A percentile compares a stretch with the other conserved stretches of the same genome.
Conservation (phyloP, 2,888 invertebrate genomes). For the Pardosa pseudoannulata region DNA sequence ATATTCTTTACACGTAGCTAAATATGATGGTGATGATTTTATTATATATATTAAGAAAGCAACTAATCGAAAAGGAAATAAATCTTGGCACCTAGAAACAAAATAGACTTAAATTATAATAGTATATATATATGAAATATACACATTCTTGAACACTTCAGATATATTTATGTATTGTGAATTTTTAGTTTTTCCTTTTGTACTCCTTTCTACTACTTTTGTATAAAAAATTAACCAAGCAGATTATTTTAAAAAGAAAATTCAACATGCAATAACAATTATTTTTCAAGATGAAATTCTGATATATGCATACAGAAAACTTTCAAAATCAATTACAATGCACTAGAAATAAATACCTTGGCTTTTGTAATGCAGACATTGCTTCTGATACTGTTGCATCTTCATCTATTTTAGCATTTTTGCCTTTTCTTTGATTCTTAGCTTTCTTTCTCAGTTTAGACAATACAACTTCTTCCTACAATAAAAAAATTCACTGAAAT, state of each 20-base stretch:
- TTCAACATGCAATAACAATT: no score
- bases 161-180: no score
- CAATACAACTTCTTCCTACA: conserved; percentile 76
- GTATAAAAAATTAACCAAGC: no score
- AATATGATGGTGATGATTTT: conserved; percentile 61
- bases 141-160: no score
- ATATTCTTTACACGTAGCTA: conserved; percentile 37
- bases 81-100: conserved; percentile 70
- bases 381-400: conserved; percentile 73
- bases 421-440: conserved; percentile 76
- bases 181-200: no score
- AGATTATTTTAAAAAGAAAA: no score
- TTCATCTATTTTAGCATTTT: conserved; percentile 74
- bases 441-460: conserved; percentile 75
- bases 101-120: no score
- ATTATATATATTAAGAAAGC: conserved; percentile 63
- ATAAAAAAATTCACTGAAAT: conserved; percentile 12
- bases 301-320: no score
- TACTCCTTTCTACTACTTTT: no score
- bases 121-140: no score
- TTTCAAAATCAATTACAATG: not conserved
- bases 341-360: conserved; percentile 75
- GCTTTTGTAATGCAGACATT: conserved; percentile 75
- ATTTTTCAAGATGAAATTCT: no score
- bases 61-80: conserved; percentile 71